Conservation (phyloP, 2,888 invertebrate species). For the Diploptera punctata region DNA sequence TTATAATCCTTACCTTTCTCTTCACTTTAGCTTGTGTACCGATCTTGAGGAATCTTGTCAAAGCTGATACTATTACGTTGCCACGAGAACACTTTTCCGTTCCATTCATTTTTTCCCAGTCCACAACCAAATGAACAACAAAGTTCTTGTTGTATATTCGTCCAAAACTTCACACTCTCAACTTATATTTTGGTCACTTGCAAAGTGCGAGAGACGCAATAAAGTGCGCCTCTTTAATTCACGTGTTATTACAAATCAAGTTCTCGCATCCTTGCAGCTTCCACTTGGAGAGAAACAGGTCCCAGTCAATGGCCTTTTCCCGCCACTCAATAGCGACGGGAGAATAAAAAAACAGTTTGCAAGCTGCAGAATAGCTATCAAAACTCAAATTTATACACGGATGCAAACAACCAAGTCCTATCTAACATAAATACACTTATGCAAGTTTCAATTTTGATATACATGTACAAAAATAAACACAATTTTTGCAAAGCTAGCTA, state of each 20-base stretch:
- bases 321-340: background rate
- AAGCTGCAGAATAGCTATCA: background rate
- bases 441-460: background rate
- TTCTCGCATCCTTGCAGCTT: background rate
- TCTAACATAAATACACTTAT: background rate
- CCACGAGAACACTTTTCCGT: constrained; percentile 37
- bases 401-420: background rate
- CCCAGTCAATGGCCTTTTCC: constrained; percentile 12
- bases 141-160: too few relatives aligned
- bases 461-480: background rate
- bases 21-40: constrained; percentile 40
- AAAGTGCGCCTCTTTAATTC: background rate
- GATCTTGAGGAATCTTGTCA: constrained; percentile 40
- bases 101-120: constrained; percentile 23
- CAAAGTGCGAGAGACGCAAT: background rate
- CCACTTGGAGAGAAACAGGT: background rate
- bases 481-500: background rate
- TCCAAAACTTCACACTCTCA: too few relatives aligned
- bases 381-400: background rate
- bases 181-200: too few relatives aligned
- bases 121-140: too few relatives aligned
- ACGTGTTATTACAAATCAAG: background rate
- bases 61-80: constrained; percentile 37
- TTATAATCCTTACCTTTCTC: constrained; percentile 43
- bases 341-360: background rate